Evolutionary conservation across 2,888 invertebrate species (phyloP), one percentile per base, ranked within the genome.

Genomic region (Agonopterix arenella): DNA sequence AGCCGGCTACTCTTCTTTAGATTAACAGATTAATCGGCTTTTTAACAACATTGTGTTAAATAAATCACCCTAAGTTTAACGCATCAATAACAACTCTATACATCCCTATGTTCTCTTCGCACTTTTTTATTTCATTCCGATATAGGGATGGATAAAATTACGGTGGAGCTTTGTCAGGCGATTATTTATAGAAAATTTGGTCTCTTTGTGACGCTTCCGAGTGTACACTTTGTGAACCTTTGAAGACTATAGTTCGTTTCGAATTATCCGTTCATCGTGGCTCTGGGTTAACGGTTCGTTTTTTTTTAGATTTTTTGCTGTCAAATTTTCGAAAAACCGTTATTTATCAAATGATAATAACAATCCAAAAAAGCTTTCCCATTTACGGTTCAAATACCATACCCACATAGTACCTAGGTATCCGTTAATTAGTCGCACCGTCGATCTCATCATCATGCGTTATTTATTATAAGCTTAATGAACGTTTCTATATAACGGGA

Each of bases 171-270:
- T 86, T 86, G 86, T 88, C 70, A 79, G 71, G 71, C 81, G 84
- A 85, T 85, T 86, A 88, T 86, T 88, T 86, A 84, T 88, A 86
- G 84, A 86, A 84, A 84, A 84, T 83, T 86, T 80, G 75, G 80
- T 68, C 71, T 74, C 82, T 84, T 88, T 86, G 84, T 86, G 74
- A 70, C 69, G 74, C 74, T 78, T 80, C 77, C 74, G 78, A 80
- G 71, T 68, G 75, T 66, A 75, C 68, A 68, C 62, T 70, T 67
- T 59, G 52, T 58, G 50, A 51, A 50, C 46, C 51, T 52, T 52
- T 61, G 70, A 28, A 28, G 62, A 69, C 66, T 62, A 62, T 54
- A 52, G 62, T 62, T 68, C 68, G 70, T 73, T 71, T 75, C 64
- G 64, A 72, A 76, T 79, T 72, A 71, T 72, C 70, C 66, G 64